These are phyloP conservation scores for Myripristis murdjan DNA, from an alignment of 2,797 vertebrate species.

Conservation along the genomic window DNA sequence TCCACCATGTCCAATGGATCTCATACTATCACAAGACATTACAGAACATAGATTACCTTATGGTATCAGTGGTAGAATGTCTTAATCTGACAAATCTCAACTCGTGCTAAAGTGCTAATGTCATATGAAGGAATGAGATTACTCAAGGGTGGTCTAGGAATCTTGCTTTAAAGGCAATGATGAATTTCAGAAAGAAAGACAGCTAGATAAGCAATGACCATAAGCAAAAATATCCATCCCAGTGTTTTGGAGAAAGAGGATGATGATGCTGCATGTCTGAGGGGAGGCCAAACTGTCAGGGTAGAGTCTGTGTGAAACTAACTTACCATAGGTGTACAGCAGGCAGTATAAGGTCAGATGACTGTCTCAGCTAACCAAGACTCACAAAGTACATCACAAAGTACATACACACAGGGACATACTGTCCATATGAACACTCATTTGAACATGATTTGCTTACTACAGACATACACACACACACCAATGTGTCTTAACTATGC, in stretches of 20 bases:
- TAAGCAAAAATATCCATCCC: slow-evolving; percentile 8
- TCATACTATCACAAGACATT: slow-evolving; percentile 9
- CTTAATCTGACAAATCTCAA: background rate
- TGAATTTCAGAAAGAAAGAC: background rate
- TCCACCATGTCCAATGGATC: slow-evolving; percentile 8
- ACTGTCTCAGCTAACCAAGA: too few relatives aligned
- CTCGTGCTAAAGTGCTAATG: background rate
- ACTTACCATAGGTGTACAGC: background rate
- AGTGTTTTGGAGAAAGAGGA: background rate
- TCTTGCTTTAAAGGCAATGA: slow-evolving; percentile 9
- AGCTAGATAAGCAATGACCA: slow-evolving; percentile 1
- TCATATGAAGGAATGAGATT: background rate
- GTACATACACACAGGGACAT: background rate
- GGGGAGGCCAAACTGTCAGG: background rate
- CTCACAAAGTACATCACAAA: background rate
- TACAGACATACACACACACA: too few relatives aligned
- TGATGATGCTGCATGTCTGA: background rate
- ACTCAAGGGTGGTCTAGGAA: background rate
- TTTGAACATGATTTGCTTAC: too few relatives aligned
- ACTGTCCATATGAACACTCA: too few relatives aligned
- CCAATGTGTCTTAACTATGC: background rate
- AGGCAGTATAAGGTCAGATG: background rate
- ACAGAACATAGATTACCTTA: slow-evolving; percentile 6
- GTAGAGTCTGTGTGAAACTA: slow-evolving; percentile 17
- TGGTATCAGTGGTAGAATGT: background rate